Percentiles rank a stretch among this genome's conserved stretches.
phyloP scores from a whole-genome alignment of 2,888 invertebrate genomes.

The Netelia melanura region DNA sequence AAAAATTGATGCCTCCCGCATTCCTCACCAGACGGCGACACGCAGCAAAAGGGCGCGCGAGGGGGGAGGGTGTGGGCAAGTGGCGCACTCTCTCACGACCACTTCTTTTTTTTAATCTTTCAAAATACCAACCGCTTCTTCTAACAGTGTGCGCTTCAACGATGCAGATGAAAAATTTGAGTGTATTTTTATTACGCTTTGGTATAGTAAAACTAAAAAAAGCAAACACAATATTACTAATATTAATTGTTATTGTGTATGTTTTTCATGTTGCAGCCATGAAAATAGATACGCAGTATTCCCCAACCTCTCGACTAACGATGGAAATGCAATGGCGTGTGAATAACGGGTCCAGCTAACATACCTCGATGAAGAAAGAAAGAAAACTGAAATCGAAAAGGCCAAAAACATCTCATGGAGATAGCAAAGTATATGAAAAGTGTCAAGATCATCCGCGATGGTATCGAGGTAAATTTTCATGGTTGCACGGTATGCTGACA shows the following conservation, averaged over 20 bases:
- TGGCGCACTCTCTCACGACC: constrained; percentile 59
- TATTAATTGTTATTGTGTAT: no score
- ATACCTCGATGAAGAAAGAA: constrained; percentile 24
- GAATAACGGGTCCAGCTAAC: neutral
- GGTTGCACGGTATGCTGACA: neutral
- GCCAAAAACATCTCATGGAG: neutral
- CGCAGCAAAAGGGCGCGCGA: constrained; percentile 32
- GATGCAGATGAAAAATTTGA: constrained; percentile 5
- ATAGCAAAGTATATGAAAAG: neutral
- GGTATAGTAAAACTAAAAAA: neutral
- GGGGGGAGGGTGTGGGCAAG: constrained; percentile 35
- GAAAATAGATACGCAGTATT: no score
- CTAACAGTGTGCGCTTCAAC: neutral
- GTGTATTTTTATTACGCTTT: constrained; percentile 22
- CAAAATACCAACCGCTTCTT: constrained; percentile 42
- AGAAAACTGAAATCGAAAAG: constrained; percentile 32
- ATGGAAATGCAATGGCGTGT: neutral
- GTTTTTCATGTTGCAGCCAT: no score
- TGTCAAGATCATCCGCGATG: neutral
- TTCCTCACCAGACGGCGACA: constrained; percentile 81
- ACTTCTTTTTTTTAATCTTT: constrained; percentile 53
- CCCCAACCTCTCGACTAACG: no score
- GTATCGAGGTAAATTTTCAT: neutral
- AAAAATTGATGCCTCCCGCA: constrained; percentile 80
- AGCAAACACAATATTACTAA: no score